These are phyloP conservation scores for Ectemnius cavifrons DNA, from an alignment of 2,888 invertebrate genomes.

Conservation along the genomic window DNA sequence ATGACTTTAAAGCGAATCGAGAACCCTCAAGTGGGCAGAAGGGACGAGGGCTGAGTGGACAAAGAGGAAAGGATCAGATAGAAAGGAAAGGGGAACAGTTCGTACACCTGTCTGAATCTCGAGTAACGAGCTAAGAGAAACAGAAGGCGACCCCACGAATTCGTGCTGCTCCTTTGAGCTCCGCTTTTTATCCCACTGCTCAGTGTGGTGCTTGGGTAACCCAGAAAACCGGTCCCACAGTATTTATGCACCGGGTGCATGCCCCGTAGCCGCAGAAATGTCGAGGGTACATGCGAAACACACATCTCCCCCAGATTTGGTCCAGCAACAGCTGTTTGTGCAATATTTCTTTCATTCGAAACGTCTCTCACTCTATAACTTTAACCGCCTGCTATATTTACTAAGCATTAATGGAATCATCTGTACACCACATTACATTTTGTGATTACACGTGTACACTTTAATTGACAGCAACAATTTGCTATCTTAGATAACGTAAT, in stretches of 20 bases:
- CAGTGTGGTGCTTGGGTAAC: slow-evolving; percentile 44
- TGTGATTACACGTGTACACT: too few relatives aligned
- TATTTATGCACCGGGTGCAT: slow-evolving; percentile 46
- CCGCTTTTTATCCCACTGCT: slow-evolving; percentile 44
- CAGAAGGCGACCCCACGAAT: slow-evolving; percentile 66
- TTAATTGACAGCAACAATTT: too few relatives aligned
- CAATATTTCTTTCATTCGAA: too few relatives aligned
- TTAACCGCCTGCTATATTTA: not conserved
- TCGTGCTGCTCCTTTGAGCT: slow-evolving; percentile 59
- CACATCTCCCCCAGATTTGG: too few relatives aligned
- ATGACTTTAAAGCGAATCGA: slow-evolving; percentile 35
- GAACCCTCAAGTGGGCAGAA: slow-evolving; percentile 24
- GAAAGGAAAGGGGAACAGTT: slow-evolving; percentile 31
- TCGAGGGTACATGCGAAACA: slow-evolving; percentile 24
- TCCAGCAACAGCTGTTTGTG: too few relatives aligned
- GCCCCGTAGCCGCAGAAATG: slow-evolving; percentile 33
- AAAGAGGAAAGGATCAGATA: slow-evolving; percentile 22
- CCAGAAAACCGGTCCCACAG: slow-evolving; percentile 54
- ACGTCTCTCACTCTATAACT: not conserved
- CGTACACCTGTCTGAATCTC: slow-evolving; percentile 72
- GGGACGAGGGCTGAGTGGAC: slow-evolving; percentile 3
- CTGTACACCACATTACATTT: too few relatives aligned
- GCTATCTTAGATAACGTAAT: too few relatives aligned
- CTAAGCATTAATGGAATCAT: too few relatives aligned
- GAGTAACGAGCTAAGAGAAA: slow-evolving; percentile 71